Evolutionary conservation across 1,140 invertebrate genomes (phyloP), one percentile per base, ranked within the genome.

Genomic region (Calephelis virginiensis): DNA sequence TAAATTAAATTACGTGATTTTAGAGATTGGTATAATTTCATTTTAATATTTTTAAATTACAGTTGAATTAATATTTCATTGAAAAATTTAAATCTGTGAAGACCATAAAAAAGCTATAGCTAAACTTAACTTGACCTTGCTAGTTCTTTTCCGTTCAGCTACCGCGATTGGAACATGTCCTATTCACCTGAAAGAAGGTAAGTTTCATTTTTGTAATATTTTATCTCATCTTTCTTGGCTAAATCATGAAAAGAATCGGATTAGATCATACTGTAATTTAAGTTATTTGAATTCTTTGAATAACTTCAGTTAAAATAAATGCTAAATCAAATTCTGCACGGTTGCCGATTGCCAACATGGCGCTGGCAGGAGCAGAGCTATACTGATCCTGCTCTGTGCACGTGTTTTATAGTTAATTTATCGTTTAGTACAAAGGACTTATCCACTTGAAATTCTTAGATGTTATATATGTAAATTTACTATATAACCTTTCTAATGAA

Each of bases 81-180:
- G 72, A 68, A 65, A 59, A 66, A 66, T 70, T 71, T 73, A 69
- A 77, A 67, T 67, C 56, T 68, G 73, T 76, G 81, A 74, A 76
- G 80, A 81, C 53, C 37, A 59, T 59, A 59, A 83, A 83, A 86
- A 89, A 88, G 81, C 81, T 78, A 81, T 71, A 83, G 72, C 78
- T 85, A 89, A 81, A 85, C 84, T 85, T 82, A 86, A 90, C 84
- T 91, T 91, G 89, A 89, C 85, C 89, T 91, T 92, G 90, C 83
- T 84, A 92, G 92, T 93, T 93, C 94, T 95, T 95, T 95, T 93
- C 93, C 93, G 93, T 93, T 93, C 92, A 91, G 91, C 92, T 92
- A 93, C 92, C 92, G 93, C 92, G 92, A 94, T 93, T 93, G 92
- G 92, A 95, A 94, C 94, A 95, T 95, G 95, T 95, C 94, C 87